Evolutionary conservation across 2,888 invertebrate species (phyloP), one percentile per base, ranked within the genome.

Genomic region (Allophyes oxyacanthae): DNA sequence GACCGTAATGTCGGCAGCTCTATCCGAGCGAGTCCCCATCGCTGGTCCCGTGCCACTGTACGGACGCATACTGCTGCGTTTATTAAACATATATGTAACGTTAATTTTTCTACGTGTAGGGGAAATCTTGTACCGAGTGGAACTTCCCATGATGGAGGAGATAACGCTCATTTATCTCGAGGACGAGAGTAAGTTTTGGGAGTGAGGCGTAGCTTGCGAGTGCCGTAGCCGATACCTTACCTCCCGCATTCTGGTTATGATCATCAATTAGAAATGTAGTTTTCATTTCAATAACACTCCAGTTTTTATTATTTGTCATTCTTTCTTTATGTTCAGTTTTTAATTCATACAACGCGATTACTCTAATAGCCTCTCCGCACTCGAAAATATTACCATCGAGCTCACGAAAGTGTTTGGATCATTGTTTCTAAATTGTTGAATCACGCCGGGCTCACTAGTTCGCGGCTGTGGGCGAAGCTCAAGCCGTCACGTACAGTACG

Each of bases 101-200:
- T 90, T 90, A 91, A 94, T 94, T 93, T 94, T 94, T 94, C 89
- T 94, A 94, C 93, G 92, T 94, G 90, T 94, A 94, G 96, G 96
- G 95, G 97, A 97, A 96, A 97, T 97, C 96, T 97, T 97, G 96
- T 97, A 97, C 95, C 97, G 97, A 95, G 97, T 97, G 96, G 97
- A 97, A 96, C 97, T 97, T 95, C 97, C 97, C 95, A 96, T 97
- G 96, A 97, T 97, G 97, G 97, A 97, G 96, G 97, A 97, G 96
- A 97, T 97, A 95, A 97, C 97, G 94, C 96, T 97, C 96, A 97
- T 97, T 95, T 97, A 97, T 97, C 96, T 97, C 97, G 97, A 97
- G 96, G 97, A 97, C 96, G 96, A 96, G 95, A 95, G 95, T 95
- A 95, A 95, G 95, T 95, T 92, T 89, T 91, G 94, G 94, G 94